Percentiles rank a stretch among this genome's conserved stretches.
These are phyloP conservation scores for Hyaena hyaena DNA, from an alignment of 2,113 vertebrate species.

Conservation along the genomic window DNA sequence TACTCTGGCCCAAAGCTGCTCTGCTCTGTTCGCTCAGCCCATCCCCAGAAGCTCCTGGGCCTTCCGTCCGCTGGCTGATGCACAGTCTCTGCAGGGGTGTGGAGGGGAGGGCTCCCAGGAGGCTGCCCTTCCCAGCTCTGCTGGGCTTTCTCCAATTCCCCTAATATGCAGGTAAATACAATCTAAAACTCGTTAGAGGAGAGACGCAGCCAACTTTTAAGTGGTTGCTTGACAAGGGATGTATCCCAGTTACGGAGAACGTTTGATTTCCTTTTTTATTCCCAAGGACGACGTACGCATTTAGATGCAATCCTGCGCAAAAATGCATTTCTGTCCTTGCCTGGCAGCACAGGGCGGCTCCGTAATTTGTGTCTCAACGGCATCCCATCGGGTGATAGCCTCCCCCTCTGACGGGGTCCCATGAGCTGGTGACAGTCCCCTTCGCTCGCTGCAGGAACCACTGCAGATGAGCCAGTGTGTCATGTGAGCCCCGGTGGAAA, in stretches of 20 bases:
- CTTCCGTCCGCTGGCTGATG: background rate
- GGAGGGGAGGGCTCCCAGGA: background rate
- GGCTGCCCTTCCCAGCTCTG: rapidly evolving
- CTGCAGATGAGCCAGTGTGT: background rate
- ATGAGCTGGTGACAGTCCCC: no score
- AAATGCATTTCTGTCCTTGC: background rate
- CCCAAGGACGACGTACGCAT: background rate
- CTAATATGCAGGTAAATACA: background rate
- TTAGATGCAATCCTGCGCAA: background rate
- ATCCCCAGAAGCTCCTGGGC: background rate
- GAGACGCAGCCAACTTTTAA: background rate
- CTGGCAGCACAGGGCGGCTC: background rate
- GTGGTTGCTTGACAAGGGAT: background rate
- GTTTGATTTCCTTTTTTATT: background rate
- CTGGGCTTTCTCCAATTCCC: background rate
- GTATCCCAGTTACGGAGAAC: background rate
- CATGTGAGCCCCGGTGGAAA: background rate
- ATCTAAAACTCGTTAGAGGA: background rate
- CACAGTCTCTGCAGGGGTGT: rapidly evolving
- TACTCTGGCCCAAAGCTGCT: background rate
- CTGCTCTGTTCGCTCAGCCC: no score
- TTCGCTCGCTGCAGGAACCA: background rate
- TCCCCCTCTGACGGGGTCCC: background rate
- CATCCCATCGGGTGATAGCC: no score
- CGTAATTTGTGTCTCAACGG: no score